phyloP scores from a whole-genome alignment of 2,113 vertebrate species.

The Archocentrus centrarchus region DNA sequence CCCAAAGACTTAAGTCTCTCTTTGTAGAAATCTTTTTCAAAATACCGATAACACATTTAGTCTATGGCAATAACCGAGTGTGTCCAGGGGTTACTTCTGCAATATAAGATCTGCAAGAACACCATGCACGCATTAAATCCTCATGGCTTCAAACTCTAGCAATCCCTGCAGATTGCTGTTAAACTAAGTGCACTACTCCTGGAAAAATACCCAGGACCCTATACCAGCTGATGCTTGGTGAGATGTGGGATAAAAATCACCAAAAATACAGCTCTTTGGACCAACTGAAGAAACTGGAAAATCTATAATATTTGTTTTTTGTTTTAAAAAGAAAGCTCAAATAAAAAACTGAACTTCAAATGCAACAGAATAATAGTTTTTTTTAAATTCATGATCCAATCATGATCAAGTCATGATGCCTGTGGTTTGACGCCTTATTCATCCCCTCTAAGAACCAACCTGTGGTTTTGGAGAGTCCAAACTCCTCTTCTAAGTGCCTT shows the following conservation, averaged over 20 bases:
- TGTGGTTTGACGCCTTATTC: not conserved
- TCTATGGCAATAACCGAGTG: constrained; percentile 1
- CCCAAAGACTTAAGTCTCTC: constrained; percentile 15
- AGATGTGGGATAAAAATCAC: not conserved
- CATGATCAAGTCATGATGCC: not conserved
- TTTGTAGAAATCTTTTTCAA: constrained; percentile 19
- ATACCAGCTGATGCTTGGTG: too few relatives aligned
- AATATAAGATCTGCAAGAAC: constrained; percentile 9
- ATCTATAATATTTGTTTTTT: not conserved
- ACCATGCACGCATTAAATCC: constrained; percentile 18
- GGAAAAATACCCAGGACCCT: not conserved
- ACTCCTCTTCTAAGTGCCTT: not conserved
- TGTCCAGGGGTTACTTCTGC: constrained; percentile 16
- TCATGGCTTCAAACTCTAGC: constrained; percentile 18
- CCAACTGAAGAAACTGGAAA: not conserved
- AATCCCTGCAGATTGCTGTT: constrained; percentile 2
- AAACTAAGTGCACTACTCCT: not conserved
- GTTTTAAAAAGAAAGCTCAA: not conserved
- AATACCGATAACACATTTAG: constrained; percentile 6
- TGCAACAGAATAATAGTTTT: too few relatives aligned
- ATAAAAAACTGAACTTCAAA: too few relatives aligned
- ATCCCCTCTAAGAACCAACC: not conserved
- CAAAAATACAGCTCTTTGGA: not conserved
- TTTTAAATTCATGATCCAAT: not conserved
- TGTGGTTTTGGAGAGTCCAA: not conserved